Evolutionary conservation across 2,888 invertebrate genomes (phyloP), one percentile per base, ranked within the genome.

Genomic region (Drosophila anceps): DNA sequence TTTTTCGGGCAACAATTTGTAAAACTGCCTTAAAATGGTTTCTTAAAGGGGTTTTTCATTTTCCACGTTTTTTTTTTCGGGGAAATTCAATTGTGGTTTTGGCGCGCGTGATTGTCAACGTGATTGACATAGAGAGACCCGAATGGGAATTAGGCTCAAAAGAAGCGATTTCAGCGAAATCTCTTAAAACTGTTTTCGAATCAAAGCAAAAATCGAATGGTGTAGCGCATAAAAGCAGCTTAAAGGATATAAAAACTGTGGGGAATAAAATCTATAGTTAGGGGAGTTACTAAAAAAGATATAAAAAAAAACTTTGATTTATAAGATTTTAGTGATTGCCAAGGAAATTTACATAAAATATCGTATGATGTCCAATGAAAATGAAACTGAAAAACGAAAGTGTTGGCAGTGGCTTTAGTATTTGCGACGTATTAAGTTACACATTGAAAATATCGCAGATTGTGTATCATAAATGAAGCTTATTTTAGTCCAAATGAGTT

Each of bases 11-110:
- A n/a, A 60, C 46, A 69, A 69, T 69, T 79, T 69, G 44, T 48
- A 53, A 7, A 33, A 13, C 12, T 35, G 54, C 41, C 78, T 73
- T 73, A 69, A 83, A 85, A 80, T 64, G 33, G 50, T 2, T 53
- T 57, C 53, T 73, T 81, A 67, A 72, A 69, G 54, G 10, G 31
- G 18, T 48, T 18, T 33, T 41, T 24, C 24, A 41, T 18, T 41
- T 41, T 18, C 35, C 44, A n/a, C 2, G 29, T 48, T 48, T 33
- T 48, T 46, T 51, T 51, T 57, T 48, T 63, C 60, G 63, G 46
- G 71, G 33, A 76, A 81, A 71, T 60, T 72, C 61, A 43, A 64
- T 81, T 81, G 61, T 41, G 73, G 64, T 33, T 55, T 62, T 55
- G n/a, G 43, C 18, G 33, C 48, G 53, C 41, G 37, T 43, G 39